Evolutionary conservation across 1,140 invertebrate genomes (phyloP).

Genomic region (Platorchestia sp.): DNA sequence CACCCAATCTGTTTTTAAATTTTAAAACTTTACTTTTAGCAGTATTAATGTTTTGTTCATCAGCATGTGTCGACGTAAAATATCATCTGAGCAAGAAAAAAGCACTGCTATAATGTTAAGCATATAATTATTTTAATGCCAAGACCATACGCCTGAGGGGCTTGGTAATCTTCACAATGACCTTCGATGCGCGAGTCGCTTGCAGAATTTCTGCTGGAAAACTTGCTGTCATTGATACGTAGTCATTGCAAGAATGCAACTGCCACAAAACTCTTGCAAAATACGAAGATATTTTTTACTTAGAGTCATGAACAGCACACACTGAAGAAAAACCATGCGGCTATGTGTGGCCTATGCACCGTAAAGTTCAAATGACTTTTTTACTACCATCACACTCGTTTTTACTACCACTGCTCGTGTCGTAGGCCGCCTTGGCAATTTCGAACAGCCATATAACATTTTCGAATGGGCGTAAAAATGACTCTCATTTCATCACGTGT

Average conservation of each 20-base stretch:
- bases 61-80: background rate
- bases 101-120: background rate
- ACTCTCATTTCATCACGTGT: background rate
- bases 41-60: background rate
- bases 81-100: background rate
- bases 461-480: background rate
- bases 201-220: background rate
- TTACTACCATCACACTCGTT: background rate
- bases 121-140: background rate
- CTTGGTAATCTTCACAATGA: background rate
- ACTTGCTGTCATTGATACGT: background rate
- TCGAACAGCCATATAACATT: background rate
- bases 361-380: background rate
- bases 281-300: background rate
- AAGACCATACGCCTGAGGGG: background rate
- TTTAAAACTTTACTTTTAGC: background rate
- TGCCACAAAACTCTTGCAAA: background rate
- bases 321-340: background rate
- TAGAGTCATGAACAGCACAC: background rate
- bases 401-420: background rate
- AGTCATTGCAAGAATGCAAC: background rate
- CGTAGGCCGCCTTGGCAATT: background rate
- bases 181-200: background rate
- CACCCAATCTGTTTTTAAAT: background rate
- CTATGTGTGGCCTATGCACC: background rate